Percentiles rank a stretch among this genome's conserved stretches.
phyloP scores from a whole-genome alignment of 30 jellyfish, hydroid and myxozoan species.

The Nemopilema nomurai region DNA sequence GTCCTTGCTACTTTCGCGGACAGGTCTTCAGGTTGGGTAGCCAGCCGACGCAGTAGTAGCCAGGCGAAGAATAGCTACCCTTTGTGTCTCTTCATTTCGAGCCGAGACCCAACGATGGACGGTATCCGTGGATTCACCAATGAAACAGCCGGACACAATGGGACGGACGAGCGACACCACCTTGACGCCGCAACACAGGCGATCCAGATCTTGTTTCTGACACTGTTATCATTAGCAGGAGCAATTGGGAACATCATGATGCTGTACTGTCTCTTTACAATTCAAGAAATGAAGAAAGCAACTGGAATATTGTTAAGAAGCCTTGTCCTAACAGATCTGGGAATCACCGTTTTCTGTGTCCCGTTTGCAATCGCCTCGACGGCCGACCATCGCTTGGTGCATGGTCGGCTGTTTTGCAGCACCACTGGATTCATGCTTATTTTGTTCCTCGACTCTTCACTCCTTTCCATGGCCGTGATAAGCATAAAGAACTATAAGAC shows the following conservation, averaged over 20 bases:
- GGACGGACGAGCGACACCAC: not conserved
- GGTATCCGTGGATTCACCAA: not conserved
- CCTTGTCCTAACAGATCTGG: constrained; percentile 65
- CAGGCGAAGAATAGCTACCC: constrained; percentile 7
- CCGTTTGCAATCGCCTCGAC: constrained; percentile 60
- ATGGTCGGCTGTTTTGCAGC: constrained; percentile 34
- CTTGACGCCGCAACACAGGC: not conserved
- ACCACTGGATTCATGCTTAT: constrained; percentile 33
- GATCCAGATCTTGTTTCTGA: constrained; percentile 13
- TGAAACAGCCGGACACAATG: not conserved
- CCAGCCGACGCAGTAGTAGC: no score
- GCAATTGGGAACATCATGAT: constrained; percentile 51
- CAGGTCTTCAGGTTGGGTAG: no score
- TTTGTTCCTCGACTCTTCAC: constrained; percentile 44
- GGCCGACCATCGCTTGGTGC: constrained; percentile 11
- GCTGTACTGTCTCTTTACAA: constrained; percentile 26
- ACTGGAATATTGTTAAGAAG: constrained; percentile 59
- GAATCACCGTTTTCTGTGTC: constrained; percentile 47
- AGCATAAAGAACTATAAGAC: constrained; percentile 54
- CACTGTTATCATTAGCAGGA: not conserved
- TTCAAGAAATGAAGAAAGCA: constrained; percentile 51
- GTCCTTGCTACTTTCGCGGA: no score
- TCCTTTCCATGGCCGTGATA: constrained; percentile 41
- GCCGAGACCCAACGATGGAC: no score
- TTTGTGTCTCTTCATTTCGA: constrained; percentile 1